Percentiles rank a stretch among this genome's conserved stretches.
Conservation (phyloP, 2,888 invertebrate genomes). For the Aromia moschata region DNA sequence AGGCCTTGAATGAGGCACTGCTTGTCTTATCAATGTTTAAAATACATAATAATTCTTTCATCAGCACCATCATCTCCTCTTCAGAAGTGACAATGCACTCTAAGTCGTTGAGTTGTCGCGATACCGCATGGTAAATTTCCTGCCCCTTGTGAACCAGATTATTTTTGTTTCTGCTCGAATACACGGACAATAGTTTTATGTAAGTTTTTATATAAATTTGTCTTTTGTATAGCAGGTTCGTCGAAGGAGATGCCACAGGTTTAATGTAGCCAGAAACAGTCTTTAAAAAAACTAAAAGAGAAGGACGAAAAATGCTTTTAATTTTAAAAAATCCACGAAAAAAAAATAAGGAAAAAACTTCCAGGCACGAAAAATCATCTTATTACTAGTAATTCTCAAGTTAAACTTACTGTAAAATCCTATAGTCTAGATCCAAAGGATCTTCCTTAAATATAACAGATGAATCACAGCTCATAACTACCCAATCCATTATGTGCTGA, state of each 20-base stretch:
- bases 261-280: slow-evolving; percentile 69
- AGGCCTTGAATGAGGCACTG: slow-evolving; percentile 54
- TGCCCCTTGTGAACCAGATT: slow-evolving; percentile 63
- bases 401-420: slow-evolving; percentile 67
- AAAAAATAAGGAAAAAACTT: too few relatives aligned
- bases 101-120: slow-evolving; percentile 66
- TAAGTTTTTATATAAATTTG: slow-evolving; percentile 70
- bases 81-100: slow-evolving; percentile 62
- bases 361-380: too few relatives aligned
- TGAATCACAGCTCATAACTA: slow-evolving; percentile 77
- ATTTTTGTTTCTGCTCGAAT: slow-evolving; percentile 66
- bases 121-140: slow-evolving; percentile 63
- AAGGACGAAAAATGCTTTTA: too few relatives aligned
- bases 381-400: too few relatives aligned
- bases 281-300: too few relatives aligned
- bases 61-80: slow-evolving; percentile 64
- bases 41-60: slow-evolving; percentile 64
- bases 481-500: slow-evolving; percentile 77
- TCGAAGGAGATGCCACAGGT: slow-evolving; percentile 61
- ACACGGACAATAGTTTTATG: slow-evolving; percentile 68
- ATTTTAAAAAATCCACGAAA: too few relatives aligned
- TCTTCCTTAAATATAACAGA: slow-evolving; percentile 70
- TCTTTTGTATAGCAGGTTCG: slow-evolving; percentile 64
- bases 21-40: slow-evolving; percentile 58
- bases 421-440: slow-evolving; percentile 67